These are phyloP conservation scores for Brachyhypopomus occidentalis DNA, from an alignment of 2,113 vertebrate species.

Conservation along the genomic window DNA sequence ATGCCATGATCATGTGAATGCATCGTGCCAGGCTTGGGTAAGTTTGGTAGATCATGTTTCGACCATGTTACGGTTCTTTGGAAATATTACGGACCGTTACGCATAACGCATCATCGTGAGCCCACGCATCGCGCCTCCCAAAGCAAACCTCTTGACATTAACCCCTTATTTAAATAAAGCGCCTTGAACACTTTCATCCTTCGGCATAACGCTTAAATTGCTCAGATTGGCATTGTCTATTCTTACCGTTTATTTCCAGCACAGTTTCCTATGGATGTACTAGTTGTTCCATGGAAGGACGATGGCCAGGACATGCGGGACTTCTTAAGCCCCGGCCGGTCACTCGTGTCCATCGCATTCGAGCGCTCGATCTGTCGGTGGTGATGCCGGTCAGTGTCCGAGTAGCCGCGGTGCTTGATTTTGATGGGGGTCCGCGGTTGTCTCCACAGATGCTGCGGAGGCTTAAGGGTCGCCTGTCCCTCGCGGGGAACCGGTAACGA, in stretches of 20 bases:
- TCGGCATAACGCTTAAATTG: constrained; percentile 14
- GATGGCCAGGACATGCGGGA: constrained; percentile 97
- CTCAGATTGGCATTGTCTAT: background rate
- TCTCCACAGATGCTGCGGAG: constrained; percentile 91
- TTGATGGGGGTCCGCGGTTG: constrained; percentile 87
- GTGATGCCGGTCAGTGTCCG: constrained; percentile 82
- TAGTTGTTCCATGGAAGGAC: constrained; percentile 87
- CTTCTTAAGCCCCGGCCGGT: constrained; percentile 88
- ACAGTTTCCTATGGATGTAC: constrained; percentile 78
- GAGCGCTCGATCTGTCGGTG: constrained; percentile 90
- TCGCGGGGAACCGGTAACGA: constrained; percentile 89
- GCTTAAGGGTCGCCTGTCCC: constrained; percentile 84
- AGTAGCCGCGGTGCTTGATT: constrained; percentile 82
- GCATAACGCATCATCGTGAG: constrained; percentile 68
- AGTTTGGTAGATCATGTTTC: background rate
- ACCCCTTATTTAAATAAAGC: constrained; percentile 56
- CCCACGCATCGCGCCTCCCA: constrained; percentile 73
- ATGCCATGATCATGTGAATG: constrained; percentile 4
- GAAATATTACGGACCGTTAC: constrained; percentile 55
- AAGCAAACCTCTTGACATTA: constrained; percentile 60
- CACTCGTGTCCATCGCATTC: constrained; percentile 90
- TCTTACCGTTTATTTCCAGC: constrained; percentile 79
- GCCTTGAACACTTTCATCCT: background rate
- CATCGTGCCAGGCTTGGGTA: constrained; percentile 34
- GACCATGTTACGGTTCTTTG: constrained; percentile 43